These are phyloP conservation scores for Menidia menidia DNA, from an alignment of 2,797 vertebrate genomes.

Conservation along the genomic window DNA sequence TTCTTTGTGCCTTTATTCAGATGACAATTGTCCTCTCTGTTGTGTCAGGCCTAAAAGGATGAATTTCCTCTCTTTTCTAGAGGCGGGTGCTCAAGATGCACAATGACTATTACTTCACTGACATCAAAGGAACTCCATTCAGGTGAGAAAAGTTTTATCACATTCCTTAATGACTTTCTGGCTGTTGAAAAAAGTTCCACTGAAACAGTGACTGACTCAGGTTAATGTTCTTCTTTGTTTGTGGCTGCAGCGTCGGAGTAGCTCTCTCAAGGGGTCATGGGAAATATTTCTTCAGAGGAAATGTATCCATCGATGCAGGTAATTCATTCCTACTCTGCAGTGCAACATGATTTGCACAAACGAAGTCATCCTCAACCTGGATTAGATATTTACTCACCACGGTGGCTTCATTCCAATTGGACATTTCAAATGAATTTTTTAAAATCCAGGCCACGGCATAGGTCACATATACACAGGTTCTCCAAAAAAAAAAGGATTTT, in stretches of 20 bases:
- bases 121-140: conserved; percentile 98
- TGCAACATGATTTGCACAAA: background rate
- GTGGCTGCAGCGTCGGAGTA: conserved; percentile 89
- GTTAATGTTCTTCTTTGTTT: conserved; percentile 21
- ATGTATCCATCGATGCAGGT: conserved; percentile 96
- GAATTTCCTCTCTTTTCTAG: conserved; percentile 76
- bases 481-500: background rate
- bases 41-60: conserved; percentile 14
- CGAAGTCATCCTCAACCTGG: background rate
- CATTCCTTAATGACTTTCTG: conserved; percentile 3
- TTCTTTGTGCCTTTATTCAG: conserved; percentile 23
- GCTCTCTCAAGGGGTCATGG: conserved; percentile 96
- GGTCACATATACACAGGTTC: background rate
- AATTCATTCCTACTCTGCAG: conserved; percentile 32
- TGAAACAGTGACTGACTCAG: conserved; percentile 13
- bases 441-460: too few relatives aligned
- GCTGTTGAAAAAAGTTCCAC: conserved; percentile 7
- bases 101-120: conserved; percentile 99
- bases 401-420: background rate
- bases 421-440: background rate
- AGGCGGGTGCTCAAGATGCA: conserved; percentile 97
- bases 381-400: background rate
- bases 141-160: conserved; percentile 80
- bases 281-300: conserved; percentile 97
- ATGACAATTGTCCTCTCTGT: conserved; percentile 8